phyloP scores from a whole-genome alignment of 2,113 vertebrate species.

The Ophthalmolycus amberensis region DNA sequence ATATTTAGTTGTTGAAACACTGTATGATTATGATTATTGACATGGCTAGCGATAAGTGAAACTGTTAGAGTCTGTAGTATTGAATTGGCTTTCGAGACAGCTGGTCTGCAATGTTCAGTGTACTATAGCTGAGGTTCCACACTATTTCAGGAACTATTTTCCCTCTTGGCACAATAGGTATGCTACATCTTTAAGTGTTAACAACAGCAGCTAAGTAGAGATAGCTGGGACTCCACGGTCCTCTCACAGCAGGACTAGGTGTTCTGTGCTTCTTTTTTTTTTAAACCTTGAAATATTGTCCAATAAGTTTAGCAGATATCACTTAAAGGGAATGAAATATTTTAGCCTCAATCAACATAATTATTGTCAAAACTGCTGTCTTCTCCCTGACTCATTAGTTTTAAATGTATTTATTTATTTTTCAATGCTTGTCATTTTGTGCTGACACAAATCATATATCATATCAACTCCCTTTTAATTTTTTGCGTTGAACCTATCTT shows the following conservation, averaged over 20 bases:
- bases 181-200: slow-evolving; percentile 25
- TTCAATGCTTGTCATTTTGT: slow-evolving; percentile 16
- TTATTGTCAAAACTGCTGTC: slow-evolving; percentile 11
- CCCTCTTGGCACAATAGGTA: slow-evolving; percentile 15
- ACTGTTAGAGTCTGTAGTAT: slow-evolving; percentile 1
- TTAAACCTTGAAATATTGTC: not conserved
- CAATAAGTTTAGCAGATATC: slow-evolving; percentile 17
- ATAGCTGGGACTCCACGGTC: not conserved
- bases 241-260: slow-evolving; percentile 30
- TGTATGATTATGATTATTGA: slow-evolving; percentile 4
- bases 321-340: slow-evolving; percentile 63
- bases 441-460: slow-evolving; percentile 11
- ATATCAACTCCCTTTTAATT: not conserved
- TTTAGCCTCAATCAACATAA: slow-evolving; percentile 15
- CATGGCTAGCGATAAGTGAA: slow-evolving; percentile 27
- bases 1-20: slow-evolving; percentile 19
- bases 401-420: slow-evolving; percentile 70
- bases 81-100: slow-evolving; percentile 62
- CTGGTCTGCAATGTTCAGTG: slow-evolving; percentile 74
- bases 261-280: slow-evolving; percentile 31
- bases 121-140: slow-evolving; percentile 30
- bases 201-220: slow-evolving; percentile 25
- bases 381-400: slow-evolving; percentile 33
- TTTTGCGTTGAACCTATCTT: slow-evolving; percentile 5
- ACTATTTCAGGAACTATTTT: slow-evolving; percentile 27